Evolutionary conservation across 2,113 vertebrate genomes (phyloP), one percentile per base, ranked within the genome.

Genomic region (Menidia beryllina): DNA sequence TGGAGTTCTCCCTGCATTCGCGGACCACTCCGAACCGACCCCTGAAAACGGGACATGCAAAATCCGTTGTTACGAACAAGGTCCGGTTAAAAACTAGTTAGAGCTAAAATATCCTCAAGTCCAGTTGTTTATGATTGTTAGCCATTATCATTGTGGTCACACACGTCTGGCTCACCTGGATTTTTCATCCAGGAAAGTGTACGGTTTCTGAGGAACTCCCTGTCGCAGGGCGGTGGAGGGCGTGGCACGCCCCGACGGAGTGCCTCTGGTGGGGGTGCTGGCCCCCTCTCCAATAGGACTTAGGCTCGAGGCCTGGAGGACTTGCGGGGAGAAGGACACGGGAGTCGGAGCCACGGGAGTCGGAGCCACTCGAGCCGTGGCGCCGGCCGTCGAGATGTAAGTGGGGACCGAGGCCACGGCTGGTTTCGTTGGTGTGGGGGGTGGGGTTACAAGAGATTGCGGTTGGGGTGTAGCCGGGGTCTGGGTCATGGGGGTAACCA

Each of bases 131-230:
- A 34, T 6, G 30, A 34, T 30, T 30, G 4, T 5, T 30, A 30
- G 30, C 30, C 30, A 34, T 34, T 34, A 34, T n/a, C n/a, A n/a
- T 34, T 34, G 30, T 34, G 7, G 30, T 34, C 30, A 6, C 30
- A 34, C 10, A 34, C 30, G 19, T 64, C 2, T 23, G 41, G 39
- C 69, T 89, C 88, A 96, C 97, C 97, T 96, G 9, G 94, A 94
- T 76, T 96, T 97, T 86, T 99, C 97, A 0, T 99, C 97, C 72
- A 99, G 82, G 84, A 99, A 99, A 2, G 96, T 97, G 76, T 98
- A 98, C 0, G 97, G 97, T 82, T 99, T 99, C 90, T 99, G 97
- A 21, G 97, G 96, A 5, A 95, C 90, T 0, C 95, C 97, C 75
- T 97, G 96, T 24, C 94, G 92, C 39, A 98, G 92, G 0, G 82